These are phyloP conservation scores for Acleris emargana DNA, from an alignment of 2,888 invertebrate species.

Conservation along the genomic window DNA sequence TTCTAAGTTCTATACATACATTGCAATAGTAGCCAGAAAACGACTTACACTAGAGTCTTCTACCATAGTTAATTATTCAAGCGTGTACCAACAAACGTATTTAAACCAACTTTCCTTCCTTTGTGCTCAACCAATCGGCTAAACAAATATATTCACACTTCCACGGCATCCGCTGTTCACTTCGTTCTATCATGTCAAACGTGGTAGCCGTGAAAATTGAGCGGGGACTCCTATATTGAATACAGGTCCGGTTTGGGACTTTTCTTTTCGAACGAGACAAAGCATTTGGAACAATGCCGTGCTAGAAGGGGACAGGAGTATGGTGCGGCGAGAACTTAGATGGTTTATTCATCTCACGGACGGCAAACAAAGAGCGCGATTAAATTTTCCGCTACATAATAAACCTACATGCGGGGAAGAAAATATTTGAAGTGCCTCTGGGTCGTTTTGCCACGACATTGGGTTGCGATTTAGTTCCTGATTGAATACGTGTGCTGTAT, in stretches of 20 bases:
- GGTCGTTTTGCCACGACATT: constrained; percentile 36
- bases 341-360: constrained; percentile 76
- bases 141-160: constrained; percentile 19
- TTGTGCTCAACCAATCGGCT: constrained; percentile 1
- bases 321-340: constrained; percentile 49
- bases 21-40: too few relatives aligned
- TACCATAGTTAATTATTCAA: neutral
- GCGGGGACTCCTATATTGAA: constrained; percentile 57
- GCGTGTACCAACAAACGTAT: neutral
- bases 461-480: constrained; percentile 36
- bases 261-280: constrained; percentile 52
- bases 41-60: too few relatives aligned
- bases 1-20: too few relatives aligned
- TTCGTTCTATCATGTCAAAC: constrained; percentile 57
- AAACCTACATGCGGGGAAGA: constrained; percentile 60
- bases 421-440: constrained; percentile 47
- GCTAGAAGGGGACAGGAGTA: constrained; percentile 49
- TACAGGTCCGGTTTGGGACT: constrained; percentile 55
- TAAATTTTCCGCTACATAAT: constrained; percentile 78
- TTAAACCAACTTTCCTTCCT: neutral
- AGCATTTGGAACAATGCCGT: constrained; percentile 44
- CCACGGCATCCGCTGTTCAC: constrained; percentile 38
- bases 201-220: constrained; percentile 60
- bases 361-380: constrained; percentile 70
- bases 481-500: constrained; percentile 36